Percentiles rank a stretch among this genome's conserved stretches.
phyloP scores from a whole-genome alignment of 2,113 vertebrate species.

The Pagrus major region DNA sequence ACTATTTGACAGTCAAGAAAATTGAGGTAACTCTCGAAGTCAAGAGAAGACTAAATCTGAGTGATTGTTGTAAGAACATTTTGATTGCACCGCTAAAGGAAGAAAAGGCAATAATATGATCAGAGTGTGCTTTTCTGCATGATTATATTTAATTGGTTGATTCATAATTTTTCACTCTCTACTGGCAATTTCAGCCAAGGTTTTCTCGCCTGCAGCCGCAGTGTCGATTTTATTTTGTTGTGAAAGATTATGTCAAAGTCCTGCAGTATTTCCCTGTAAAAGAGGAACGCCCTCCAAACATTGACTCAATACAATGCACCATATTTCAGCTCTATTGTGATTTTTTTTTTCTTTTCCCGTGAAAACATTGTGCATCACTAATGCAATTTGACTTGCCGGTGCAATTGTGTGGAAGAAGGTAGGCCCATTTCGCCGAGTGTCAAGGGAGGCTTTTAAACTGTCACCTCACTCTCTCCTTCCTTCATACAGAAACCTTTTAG shows the following conservation, averaged over 20 bases:
- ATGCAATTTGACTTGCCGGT: slow-evolving; percentile 84
- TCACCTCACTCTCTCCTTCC: slow-evolving; percentile 78
- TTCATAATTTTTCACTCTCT: slow-evolving; percentile 13
- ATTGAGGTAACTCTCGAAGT: slow-evolving; percentile 17
- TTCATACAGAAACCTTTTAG: slow-evolving; percentile 83
- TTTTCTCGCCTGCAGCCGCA: slow-evolving; percentile 20
- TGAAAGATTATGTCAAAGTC: slow-evolving; percentile 69
- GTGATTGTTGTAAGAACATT: slow-evolving; percentile 42
- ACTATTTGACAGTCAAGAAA: slow-evolving; percentile 33
- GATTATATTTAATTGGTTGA: slow-evolving; percentile 48
- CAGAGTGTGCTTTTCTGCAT: slow-evolving; percentile 29
- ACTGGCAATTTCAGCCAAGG: not conserved
- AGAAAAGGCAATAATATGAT: slow-evolving; percentile 32
- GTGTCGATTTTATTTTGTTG: slow-evolving; percentile 56
- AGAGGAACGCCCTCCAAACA: slow-evolving; percentile 60
- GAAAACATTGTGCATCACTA: slow-evolving; percentile 82
- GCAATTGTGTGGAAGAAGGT: slow-evolving; percentile 85
- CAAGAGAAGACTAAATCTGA: slow-evolving; percentile 18
- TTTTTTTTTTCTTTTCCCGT: slow-evolving; percentile 33
- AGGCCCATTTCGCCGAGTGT: slow-evolving; percentile 76
- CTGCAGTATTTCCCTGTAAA: slow-evolving; percentile 33
- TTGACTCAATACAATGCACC: slow-evolving; percentile 53
- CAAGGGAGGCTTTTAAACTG: slow-evolving; percentile 86
- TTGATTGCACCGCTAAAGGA: slow-evolving; percentile 38
- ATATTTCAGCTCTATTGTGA: slow-evolving; percentile 73